A percentile compares a stretch with the other conserved stretches of the same genome.
These are phyloP conservation scores for Paratilapia polleni DNA, from an alignment of 2,113 vertebrate genomes.

Conservation along the genomic window DNA sequence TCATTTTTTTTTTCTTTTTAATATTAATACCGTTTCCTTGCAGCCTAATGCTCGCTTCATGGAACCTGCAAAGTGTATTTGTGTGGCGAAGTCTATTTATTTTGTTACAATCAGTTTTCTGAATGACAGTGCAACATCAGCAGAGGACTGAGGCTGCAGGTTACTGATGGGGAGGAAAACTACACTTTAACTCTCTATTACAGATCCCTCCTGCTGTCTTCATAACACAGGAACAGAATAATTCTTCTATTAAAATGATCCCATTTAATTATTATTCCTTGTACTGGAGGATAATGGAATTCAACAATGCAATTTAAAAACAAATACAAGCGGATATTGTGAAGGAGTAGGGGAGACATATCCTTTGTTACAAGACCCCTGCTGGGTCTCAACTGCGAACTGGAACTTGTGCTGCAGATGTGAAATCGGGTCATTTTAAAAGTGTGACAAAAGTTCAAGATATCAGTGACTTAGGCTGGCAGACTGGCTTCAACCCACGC, in stretches of 20 bases:
- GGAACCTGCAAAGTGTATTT: background rate
- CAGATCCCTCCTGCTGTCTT: background rate
- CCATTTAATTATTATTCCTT: background rate
- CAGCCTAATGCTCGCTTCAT: background rate
- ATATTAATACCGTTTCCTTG: background rate
- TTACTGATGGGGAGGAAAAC: background rate
- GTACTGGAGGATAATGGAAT: constrained; percentile 9
- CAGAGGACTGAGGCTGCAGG: background rate
- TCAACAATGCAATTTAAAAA: background rate
- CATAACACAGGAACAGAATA: background rate
- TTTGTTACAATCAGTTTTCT: background rate
- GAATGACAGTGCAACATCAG: background rate
- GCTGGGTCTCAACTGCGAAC: background rate
- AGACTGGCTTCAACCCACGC: background rate
- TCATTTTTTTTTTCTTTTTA: background rate
- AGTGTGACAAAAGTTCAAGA: constrained; percentile 14
- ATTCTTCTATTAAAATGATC: background rate
- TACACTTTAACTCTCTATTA: background rate
- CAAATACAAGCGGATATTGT: background rate
- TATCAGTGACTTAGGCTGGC: background rate
- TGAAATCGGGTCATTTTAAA: background rate
- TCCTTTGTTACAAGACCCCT: background rate
- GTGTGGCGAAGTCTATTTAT: background rate
- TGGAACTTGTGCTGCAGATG: background rate
- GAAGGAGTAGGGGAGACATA: background rate